Base-by-base conservation (phyloP, 2,113 vertebrate genomes). In the Circaetus cinerascens region DNA sequence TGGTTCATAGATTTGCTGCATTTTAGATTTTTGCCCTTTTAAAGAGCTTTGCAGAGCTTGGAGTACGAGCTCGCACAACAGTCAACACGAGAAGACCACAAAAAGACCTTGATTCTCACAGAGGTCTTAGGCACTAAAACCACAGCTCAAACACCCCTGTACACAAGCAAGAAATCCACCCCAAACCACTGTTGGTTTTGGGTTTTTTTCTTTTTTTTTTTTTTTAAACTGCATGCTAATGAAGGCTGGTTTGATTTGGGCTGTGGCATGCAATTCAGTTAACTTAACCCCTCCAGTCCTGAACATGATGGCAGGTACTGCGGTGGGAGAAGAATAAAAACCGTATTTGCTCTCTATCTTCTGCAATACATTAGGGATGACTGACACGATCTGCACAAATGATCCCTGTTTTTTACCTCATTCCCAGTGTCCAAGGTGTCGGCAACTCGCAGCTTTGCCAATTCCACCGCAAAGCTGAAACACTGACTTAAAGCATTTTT, bases 101-200 rank as follows among this genome's bases (percentile, higher is more conserved):
- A 38, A 53, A 66, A n/a, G 13, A 75, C 34, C 46, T 30, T 6
- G 29, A 77, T 15, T 38, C 38, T 68, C 56, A 56, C 15, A 53
- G 68, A 74, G 8, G 22, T 62, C 32, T 50, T 13, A 5, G 10
- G 60, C 43, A 23, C 34, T 69, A 57, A 45, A 64, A 2, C 5
- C n/a, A 46, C 27, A 15, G 13, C 11, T 66, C 15, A n/a, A 73
- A 77, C 0, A 2, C 0, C 6, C 30, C 25, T 41, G 15, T 23
- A 86, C 80, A 64, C 17, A 62, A 69, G 34, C 19, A 77, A 41
- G 9, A 91, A 89, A 25, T 55, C 22, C 23, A 59, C 0, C 40
- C 43, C n/a, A 26, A 57, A 78, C 7, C 13, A 57, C 1, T 1
- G 51, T 29, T 53, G 51, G 51, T 29, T 53, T 53, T 3, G 4